Conservation (phyloP, 2,888 invertebrate genomes). For the Cheilosia soror region DNA sequence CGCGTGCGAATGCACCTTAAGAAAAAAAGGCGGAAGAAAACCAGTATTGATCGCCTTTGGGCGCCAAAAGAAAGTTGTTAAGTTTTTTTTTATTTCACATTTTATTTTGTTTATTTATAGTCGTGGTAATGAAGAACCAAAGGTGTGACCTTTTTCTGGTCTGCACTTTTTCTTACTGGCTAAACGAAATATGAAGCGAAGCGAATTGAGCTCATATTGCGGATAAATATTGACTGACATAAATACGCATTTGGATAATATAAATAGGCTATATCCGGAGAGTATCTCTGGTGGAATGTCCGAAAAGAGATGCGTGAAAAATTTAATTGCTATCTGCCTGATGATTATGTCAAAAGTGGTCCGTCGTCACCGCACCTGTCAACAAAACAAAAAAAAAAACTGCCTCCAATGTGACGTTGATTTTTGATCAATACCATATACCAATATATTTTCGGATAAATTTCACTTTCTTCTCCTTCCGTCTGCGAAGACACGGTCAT, state of each 20-base stretch:
- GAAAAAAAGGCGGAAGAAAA: slow-evolving; percentile 53
- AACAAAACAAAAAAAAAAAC: not conserved
- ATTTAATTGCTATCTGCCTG: not conserved
- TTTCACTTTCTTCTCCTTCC: slow-evolving; percentile 60
- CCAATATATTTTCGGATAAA: slow-evolving; percentile 46
- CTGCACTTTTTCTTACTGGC: slow-evolving; percentile 3
- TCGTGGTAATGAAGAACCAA: slow-evolving; percentile 11
- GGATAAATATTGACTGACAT: slow-evolving; percentile 41
- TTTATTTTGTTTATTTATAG: slow-evolving; percentile 29
- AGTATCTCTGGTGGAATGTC: not conserved
- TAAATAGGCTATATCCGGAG: not conserved
- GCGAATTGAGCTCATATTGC: slow-evolving; percentile 11
- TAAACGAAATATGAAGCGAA: slow-evolving; percentile 1
- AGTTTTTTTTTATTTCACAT: slow-evolving; percentile 40
- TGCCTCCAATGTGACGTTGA: not conserved
- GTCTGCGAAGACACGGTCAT: slow-evolving; percentile 20
- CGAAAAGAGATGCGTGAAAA: not conserved
- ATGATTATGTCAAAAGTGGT: slow-evolving; percentile 23
- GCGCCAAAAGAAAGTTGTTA: slow-evolving; percentile 73
- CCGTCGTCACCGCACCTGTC: not conserved
- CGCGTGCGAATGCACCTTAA: slow-evolving; percentile 51
- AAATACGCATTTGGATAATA: slow-evolving; percentile 10
- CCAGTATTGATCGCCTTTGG: slow-evolving; percentile 43
- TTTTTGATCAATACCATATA: slow-evolving; percentile 18
- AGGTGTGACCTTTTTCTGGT: slow-evolving; percentile 51